Conservation (phyloP, 92 coral and sea anemone species). For the Parazoanthus darwini region DNA sequence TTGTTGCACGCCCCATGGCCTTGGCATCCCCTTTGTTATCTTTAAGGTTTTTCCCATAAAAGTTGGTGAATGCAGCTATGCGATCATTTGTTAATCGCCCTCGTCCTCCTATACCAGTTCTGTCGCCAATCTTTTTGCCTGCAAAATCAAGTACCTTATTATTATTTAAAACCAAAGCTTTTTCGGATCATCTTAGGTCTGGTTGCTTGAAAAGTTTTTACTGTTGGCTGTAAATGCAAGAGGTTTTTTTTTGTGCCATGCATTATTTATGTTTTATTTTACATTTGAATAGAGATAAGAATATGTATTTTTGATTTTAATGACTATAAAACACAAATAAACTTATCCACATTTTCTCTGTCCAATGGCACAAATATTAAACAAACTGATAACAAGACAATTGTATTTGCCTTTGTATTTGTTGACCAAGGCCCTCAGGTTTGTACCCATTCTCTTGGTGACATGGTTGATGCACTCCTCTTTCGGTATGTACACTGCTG, state of each 20-base stretch:
- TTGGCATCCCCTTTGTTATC: constrained; percentile 66
- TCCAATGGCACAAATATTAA: no score
- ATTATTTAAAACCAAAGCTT: neutral
- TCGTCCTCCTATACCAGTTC: constrained; percentile 25
- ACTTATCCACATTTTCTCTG: no score
- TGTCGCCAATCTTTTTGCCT: constrained; percentile 15
- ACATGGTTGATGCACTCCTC: constrained; percentile 71
- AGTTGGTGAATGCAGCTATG: constrained; percentile 57
- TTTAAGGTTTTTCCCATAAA: constrained; percentile 58
- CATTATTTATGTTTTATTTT: no score
- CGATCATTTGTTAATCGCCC: constrained; percentile 52
- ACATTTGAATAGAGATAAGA: no score
- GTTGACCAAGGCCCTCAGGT: constrained; percentile 49
- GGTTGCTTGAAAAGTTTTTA: neutral
- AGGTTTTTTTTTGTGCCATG: no score
- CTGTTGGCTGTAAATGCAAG: no score
- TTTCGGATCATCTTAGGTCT: neutral
- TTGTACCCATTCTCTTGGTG: constrained; percentile 64
- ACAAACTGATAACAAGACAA: no score
- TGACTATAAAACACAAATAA: no score
- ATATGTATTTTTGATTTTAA: no score
- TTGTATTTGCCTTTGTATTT: constrained; percentile 36
- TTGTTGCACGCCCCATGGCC: constrained; percentile 63
- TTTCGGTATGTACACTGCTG: constrained; percentile 63
- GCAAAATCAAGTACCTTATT: neutral